Evolutionary conservation across 37 sponge, comb jelly and placozoan species (phyloP), one percentile per base, ranked within the genome.

Genomic region (Ianthella basta): DNA sequence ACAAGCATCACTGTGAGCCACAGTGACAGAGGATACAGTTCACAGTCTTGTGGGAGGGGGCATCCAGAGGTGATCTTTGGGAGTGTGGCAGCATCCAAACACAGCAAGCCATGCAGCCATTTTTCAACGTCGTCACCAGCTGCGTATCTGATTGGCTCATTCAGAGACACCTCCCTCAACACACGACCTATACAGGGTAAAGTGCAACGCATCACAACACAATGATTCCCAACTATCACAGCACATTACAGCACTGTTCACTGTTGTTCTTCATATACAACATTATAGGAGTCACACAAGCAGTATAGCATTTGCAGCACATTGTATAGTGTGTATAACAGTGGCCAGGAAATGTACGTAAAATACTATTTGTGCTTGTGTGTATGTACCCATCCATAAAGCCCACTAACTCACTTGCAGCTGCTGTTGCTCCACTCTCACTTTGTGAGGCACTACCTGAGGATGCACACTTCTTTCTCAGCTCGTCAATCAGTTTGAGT

Each of bases 71-170:
- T 55, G 44, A 90, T 79, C 27, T 91, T 72, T 10, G 86, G 86
- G 18, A 87, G 65, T 19, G 19, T 66, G 80, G 87, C 59, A 29
- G 86, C 88, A 77, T 98, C 93, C 29, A 98, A 88, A 83, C 99
- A 98, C 13, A 98, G 89, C 59, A 98, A 87, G 44, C 88, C 80
- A 72, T 98, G 86, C n/a, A 98, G 86, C 99, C 99, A 98, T 32
- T 79, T 56, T 78, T 98, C 99, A 55, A 98, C 89, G 2, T 83
- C 81, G 80, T 98, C 99, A 32, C 87, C 90, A 35, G 77, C 59
- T 0, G 85, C 83, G 80, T 98, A 98, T 30, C 99, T 83, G 36
- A 98, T 96, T 5, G 99, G 96, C 67, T 96, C 95, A n/a, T 87
- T 72, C 34, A 98, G 80, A 4, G 90, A 85, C 38, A 94, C 69